Base-by-base conservation (phyloP, 2,797 vertebrate species). In the Channa striata region DNA sequence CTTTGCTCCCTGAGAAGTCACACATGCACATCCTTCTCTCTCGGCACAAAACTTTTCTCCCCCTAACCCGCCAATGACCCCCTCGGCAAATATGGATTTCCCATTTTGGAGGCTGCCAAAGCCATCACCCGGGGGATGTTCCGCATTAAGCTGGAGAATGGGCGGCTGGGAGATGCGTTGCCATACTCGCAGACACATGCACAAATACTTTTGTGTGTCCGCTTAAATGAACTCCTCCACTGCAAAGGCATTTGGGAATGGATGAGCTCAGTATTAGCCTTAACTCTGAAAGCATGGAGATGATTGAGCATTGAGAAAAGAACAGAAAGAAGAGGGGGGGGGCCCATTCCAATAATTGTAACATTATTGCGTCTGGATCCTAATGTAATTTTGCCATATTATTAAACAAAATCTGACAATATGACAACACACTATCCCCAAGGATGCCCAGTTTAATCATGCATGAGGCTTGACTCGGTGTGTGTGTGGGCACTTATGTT, bases 51-150 rank as follows among this genome's bases (percentile, higher is more conserved):
- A 93, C 90, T 93, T 94, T 93, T 92, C 82, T 87, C 85, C 83
- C 78, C 81, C 82, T 93, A 92, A 94, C 93, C 93, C 89, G 70
- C 74, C 70, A 72, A 89, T 94, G 94, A 94, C 93, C 94, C 90
- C 83, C 85, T 90, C 91, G 53, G 93, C 92, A 91, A 94, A 93
- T 92, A 93, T 93, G 93, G 93, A 94, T 94, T 94, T 93, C 92
- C 91, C 92, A 93, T 93, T 94, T 93, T 90, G 91, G 92, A 92
- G 92, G 92, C 93, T 94, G 94, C 92, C 93, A 94, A 93, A 94
- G 89, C 91, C 93, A 93, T 94, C 93, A 93, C 94, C 93, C 93
- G 44, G 91, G 93, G 94, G 93, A 95, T 94, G 94, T 94, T 94
- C 93, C 92, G 91, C 94, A 94, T 94, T 94, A 95, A 91, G 88